Evolutionary conservation across 2,797 vertebrate genomes (phyloP), one percentile per base, ranked within the genome.

Genomic region (Novumbra hubbsi): DNA sequence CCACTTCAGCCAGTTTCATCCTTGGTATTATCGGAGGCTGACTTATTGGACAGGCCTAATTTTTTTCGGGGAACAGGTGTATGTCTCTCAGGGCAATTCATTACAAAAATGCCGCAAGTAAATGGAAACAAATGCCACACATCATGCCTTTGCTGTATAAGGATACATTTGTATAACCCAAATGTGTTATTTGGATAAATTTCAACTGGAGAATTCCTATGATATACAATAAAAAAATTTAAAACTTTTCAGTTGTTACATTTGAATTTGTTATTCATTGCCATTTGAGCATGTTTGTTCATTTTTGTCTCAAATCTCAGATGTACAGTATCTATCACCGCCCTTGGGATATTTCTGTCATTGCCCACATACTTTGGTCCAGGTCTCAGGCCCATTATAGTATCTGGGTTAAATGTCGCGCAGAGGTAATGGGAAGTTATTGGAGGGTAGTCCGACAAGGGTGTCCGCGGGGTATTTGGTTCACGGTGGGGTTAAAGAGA

Each of bases 401-500:
- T 87, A 77, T 88, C 87, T 85, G 91, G 91, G 87, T 90, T 76
- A 86, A 89, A 92, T 92, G 92, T 94, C 90, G 90, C 83, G 88
- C 91, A 93, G 92, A 91, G 94, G 94, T 93, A 95, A 84, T 91
- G 92, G 93, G 94, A 94, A 92, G 93, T 93, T 92, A 94, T 94
- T 93, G 85, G 83, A 90, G 93, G 93, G 91, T 92, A 82, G 90
- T 69, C 73, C 84, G 86, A 85, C 65, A 80, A 89, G 81, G 76
- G 87, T 91, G 91, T 87, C 86, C 85, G 82, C 82, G 78, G 91
- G 91, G 94, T 93, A 90, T 84, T 68, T 83, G 93, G 97, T 97
- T 98, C 96, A 96, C 84, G 74, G 87, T 80, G 88, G 93, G 97
- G 96, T 95, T 94, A 95, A 90, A 86, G 88, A 89, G 89, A 91